Evolutionary conservation across 2,888 invertebrate genomes (phyloP).

Genomic region (Nymphalis c-album): DNA sequence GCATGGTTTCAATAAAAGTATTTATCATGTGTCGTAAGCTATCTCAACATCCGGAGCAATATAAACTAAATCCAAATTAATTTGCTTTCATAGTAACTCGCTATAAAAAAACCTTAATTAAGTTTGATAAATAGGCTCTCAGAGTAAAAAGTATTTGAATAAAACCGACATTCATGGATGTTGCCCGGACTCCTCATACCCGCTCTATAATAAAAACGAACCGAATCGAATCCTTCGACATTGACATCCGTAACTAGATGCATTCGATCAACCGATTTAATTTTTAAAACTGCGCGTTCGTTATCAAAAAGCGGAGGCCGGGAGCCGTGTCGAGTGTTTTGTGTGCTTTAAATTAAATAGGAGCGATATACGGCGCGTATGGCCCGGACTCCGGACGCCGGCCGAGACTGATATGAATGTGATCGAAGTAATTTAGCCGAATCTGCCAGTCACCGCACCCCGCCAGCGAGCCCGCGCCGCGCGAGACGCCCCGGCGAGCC

Average conservation of each 20-base stretch:
- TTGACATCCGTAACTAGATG: conserved; percentile 56
- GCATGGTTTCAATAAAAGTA: no score
- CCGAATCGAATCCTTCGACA: conserved; percentile 51
- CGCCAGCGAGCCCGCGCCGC: conserved; percentile 35
- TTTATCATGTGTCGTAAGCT: no score
- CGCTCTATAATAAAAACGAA: conserved; percentile 30
- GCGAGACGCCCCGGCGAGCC: conserved; percentile 33
- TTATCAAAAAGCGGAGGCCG: conserved; percentile 65
- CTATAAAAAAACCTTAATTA: conserved; percentile 25
- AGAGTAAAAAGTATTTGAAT: conserved; percentile 24
- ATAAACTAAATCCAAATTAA: not conserved
- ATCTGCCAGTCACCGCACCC: conserved; percentile 69
- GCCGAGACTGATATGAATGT: conserved; percentile 62
- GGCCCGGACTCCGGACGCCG: conserved; percentile 39
- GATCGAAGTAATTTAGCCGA: conserved; percentile 70
- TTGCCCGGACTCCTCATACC: conserved; percentile 31
- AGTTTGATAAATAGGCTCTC: conserved; percentile 12
- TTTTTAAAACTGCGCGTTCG: conserved; percentile 60
- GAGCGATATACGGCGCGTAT: conserved; percentile 56
- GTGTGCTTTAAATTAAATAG: conserved; percentile 77
- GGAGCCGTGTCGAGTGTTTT: conserved; percentile 74
- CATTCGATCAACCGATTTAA: conserved; percentile 48
- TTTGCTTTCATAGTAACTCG: not conserved
- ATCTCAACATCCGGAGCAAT: no score
- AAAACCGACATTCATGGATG: conserved; percentile 25